Percentiles rank a stretch among this genome's conserved stretches.
Evolutionary conservation across 2,797 vertebrate species (phyloP).

Genomic region (Aplochiton taeniatus): DNA sequence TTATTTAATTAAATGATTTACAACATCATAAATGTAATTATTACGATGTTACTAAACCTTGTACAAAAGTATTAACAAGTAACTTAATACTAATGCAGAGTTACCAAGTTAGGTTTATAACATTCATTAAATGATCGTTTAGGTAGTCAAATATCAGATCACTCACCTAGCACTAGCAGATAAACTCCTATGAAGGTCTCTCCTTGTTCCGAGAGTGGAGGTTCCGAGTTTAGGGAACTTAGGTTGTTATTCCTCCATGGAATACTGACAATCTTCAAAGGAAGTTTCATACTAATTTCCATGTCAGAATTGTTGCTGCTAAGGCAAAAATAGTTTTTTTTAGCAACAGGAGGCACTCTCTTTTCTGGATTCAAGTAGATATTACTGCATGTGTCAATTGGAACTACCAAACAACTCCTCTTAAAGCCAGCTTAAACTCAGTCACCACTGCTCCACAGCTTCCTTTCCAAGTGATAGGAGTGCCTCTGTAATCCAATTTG

Average conservation of each 20-base stretch:
- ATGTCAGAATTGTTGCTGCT: constrained; percentile 30
- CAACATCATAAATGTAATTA: too few relatives aligned
- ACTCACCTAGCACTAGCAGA: constrained; percentile 81
- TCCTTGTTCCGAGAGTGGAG: constrained; percentile 81
- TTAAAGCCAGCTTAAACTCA: constrained; percentile 81
- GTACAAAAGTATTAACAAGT: too few relatives aligned
- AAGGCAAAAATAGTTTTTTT: constrained; percentile 56
- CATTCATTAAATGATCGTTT: too few relatives aligned
- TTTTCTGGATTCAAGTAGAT: constrained; percentile 40
- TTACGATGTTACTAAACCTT: too few relatives aligned
- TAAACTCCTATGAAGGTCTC: constrained; percentile 84
- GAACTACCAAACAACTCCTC: constrained; percentile 54
- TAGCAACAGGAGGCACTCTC: constrained; percentile 32
- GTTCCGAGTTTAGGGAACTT: constrained; percentile 75
- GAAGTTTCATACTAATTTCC: constrained; percentile 33
- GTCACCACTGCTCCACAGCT: constrained; percentile 58
- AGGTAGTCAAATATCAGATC: neutral
- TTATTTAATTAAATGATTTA: too few relatives aligned
- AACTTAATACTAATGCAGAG: too few relatives aligned
- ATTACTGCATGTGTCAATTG: constrained; percentile 34
- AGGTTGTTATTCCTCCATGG: constrained; percentile 88
- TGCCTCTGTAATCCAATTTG: constrained; percentile 66
- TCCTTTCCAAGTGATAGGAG: constrained; percentile 54
- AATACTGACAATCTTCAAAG: constrained; percentile 71
- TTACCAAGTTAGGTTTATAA: too few relatives aligned